Percentiles rank a stretch among this genome's conserved stretches.
Evolutionary conservation across 2,113 vertebrate genomes (phyloP).

Genomic region (Lamprotornis superbus): DNA sequence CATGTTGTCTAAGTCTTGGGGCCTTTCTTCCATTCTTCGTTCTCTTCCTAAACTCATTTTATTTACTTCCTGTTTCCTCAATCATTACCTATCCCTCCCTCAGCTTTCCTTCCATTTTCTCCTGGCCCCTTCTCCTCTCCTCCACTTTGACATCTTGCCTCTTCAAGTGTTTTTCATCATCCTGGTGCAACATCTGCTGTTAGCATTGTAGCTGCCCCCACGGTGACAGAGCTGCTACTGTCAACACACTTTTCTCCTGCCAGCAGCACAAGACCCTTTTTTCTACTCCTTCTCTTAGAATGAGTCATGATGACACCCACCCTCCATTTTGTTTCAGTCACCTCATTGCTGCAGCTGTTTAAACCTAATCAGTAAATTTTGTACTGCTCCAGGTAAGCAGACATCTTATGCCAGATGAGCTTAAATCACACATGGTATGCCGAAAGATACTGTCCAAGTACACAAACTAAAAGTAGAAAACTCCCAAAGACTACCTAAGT

Average conservation of each 20-base stretch:
- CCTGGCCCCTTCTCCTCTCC: not conserved
- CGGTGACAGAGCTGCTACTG: not conserved
- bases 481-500: not conserved
- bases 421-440: not conserved
- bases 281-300: not conserved
- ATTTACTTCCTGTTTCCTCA: not conserved
- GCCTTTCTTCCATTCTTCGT: not conserved
- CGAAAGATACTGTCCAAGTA: not conserved
- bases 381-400: not conserved
- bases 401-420: not conserved
- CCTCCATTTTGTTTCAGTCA: not conserved
- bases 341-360: not conserved
- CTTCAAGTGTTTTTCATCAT: not conserved
- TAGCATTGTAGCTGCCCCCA: not conserved
- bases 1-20: not conserved
- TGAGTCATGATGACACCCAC: fast-evolving
- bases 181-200: not conserved
- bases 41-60: not conserved
- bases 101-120: not conserved
- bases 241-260: fast-evolving
- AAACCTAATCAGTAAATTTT: not conserved
- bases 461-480: not conserved
- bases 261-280: not conserved
- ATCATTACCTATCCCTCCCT: not conserved
- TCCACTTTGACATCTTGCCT: not conserved